Evolutionary conservation across 35 echinoderm and acorn worm species (phyloP).

Genomic region (Lytechinus pictus): DNA sequence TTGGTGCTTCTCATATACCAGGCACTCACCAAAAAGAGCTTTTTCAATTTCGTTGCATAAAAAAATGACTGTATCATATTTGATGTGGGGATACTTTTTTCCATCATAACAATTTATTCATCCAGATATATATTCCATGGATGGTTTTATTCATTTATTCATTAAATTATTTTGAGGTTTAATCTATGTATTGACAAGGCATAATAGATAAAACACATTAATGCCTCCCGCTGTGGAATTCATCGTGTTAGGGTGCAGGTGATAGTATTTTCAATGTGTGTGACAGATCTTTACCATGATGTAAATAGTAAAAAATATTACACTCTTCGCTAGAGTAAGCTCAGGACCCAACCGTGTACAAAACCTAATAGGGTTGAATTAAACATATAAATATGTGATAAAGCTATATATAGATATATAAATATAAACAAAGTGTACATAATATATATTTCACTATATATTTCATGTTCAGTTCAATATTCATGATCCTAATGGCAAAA

Average conservation of each 20-base stretch:
- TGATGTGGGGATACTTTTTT: too few relatives aligned
- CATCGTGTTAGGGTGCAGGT: background rate
- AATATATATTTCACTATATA: slow-evolving; percentile 47
- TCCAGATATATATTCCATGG: too few relatives aligned
- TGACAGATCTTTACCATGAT: background rate
- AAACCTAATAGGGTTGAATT: slow-evolving; percentile 27
- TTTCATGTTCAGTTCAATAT: slow-evolving; percentile 34
- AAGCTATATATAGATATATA: slow-evolving; percentile 32
- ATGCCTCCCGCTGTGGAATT: background rate
- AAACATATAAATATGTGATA: slow-evolving; percentile 30
- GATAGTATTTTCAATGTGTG: slow-evolving; percentile 30
- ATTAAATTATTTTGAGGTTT: too few relatives aligned
- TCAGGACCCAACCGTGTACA: background rate
- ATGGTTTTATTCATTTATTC: too few relatives aligned
- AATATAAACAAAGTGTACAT: slow-evolving; percentile 34
- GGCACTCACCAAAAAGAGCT: too few relatives aligned
- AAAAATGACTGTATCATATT: too few relatives aligned
- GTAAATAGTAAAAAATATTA: slow-evolving; percentile 5
- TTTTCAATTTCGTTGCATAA: too few relatives aligned
- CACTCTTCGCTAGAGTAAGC: background rate
- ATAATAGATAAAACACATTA: background rate
- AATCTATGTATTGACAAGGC: too few relatives aligned
- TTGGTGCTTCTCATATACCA: too few relatives aligned
- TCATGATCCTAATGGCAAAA: slow-evolving; percentile 23
- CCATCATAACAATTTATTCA: too few relatives aligned